These are phyloP conservation scores for Aporrectodea caliginosa DNA, from an alignment of 1,140 invertebrate genomes.

Conservation along the genomic window DNA sequence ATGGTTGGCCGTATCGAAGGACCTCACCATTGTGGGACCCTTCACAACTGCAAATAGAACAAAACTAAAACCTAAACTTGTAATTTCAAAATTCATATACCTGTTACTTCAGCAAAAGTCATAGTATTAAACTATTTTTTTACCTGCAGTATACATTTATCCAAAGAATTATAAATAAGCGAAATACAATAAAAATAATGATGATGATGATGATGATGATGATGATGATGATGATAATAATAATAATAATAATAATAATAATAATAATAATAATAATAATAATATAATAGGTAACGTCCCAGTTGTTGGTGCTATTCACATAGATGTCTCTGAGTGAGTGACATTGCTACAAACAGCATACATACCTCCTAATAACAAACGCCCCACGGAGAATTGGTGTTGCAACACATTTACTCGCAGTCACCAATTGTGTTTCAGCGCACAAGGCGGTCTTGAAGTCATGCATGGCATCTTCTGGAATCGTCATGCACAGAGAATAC, in stretches of 20 bases:
- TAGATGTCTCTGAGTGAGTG: too few species aligned
- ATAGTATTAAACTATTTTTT: too few species aligned
- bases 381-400: neutral
- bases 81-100: too few species aligned
- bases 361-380: neutral
- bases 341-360: too few species aligned
- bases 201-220: neutral
- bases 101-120: too few species aligned
- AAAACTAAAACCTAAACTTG: conserved; percentile 6
- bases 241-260: conserved; percentile 1
- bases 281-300: too few species aligned
- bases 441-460: neutral
- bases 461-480: neutral
- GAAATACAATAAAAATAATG: neutral
- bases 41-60: conserved; percentile 39
- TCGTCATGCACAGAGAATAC: neutral
- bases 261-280: conserved; percentile 4
- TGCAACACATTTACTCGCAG: neutral
- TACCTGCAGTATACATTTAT: too few species aligned
- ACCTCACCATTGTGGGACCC: conserved; percentile 40
- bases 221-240: neutral
- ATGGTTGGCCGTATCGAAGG: conserved; percentile 49
- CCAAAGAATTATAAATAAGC: too few species aligned
- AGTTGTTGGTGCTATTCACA: too few species aligned
- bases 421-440: neutral